These are phyloP conservation scores for Harpagoxenus sublaevis DNA, from an alignment of 2,888 invertebrate species.

Conservation along the genomic window DNA sequence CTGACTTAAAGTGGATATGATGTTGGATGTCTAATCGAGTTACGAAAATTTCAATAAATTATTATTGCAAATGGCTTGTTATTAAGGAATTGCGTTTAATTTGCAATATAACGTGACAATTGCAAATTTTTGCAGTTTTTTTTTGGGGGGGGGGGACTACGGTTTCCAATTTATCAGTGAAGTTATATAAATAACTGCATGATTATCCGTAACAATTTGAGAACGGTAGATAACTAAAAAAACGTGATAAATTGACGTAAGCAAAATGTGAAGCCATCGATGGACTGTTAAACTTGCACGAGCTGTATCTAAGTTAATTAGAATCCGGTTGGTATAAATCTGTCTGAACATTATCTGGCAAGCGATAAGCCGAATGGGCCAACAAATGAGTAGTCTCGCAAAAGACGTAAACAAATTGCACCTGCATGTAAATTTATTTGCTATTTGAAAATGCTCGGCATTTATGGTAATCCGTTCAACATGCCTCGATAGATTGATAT, in stretches of 20 bases:
- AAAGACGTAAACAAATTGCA: slow-evolving; percentile 10
- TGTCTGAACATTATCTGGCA: neutral
- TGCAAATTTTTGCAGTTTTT: neutral
- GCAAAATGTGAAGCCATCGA: neutral
- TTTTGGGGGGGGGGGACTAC: no score
- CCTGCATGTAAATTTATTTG: slow-evolving; percentile 18
- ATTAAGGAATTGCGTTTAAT: neutral
- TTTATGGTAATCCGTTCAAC: slow-evolving; percentile 53
- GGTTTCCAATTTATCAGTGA: neutral
- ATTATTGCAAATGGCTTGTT: neutral
- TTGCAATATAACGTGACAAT: neutral
- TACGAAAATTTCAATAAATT: neutral
- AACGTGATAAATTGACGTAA: neutral
- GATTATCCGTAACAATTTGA: neutral
- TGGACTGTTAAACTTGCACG: neutral
- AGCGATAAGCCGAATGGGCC: neutral
- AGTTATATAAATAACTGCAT: neutral
- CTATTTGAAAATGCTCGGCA: slow-evolving; percentile 44
- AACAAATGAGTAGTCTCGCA: neutral
- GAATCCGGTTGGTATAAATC: neutral
- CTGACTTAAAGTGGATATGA: neutral
- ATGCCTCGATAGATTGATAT: slow-evolving; percentile 54
- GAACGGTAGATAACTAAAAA: neutral
- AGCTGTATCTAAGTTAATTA: neutral
- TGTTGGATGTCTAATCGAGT: neutral